Evolutionary conservation across 2,113 vertebrate species (phyloP).

Genomic region (Plecturocebus donacophilus): DNA sequence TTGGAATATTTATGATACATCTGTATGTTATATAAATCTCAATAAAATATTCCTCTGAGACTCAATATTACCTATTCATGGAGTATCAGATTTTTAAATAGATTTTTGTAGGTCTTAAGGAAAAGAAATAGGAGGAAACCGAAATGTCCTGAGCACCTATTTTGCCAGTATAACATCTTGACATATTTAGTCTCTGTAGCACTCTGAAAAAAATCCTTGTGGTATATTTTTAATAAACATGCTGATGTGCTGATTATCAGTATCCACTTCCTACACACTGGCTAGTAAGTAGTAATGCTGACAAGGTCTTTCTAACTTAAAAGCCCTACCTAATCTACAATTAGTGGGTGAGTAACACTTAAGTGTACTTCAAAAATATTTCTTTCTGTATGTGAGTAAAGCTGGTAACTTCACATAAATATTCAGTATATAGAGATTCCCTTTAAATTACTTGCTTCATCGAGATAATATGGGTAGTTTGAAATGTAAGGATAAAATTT

Average conservation of each 20-base stretch:
- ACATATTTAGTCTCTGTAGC: background rate
- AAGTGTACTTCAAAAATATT: background rate
- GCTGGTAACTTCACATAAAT: background rate
- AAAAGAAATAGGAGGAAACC: background rate
- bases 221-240: background rate
- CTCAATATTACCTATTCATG: background rate
- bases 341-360: background rate
- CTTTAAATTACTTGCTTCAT: background rate
- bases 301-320: background rate
- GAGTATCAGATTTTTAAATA: constrained; percentile 1
- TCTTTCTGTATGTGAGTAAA: background rate
- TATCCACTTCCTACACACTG: background rate
- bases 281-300: background rate
- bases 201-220: background rate
- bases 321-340: background rate
- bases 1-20: constrained; percentile 23
- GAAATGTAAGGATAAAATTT: background rate
- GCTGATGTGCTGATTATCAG: background rate
- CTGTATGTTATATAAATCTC: background rate
- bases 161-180: background rate
- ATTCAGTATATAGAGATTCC: background rate
- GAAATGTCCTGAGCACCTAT: background rate
- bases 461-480: background rate
- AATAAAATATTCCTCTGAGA: constrained; percentile 24
- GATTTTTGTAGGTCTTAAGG: background rate